phyloP scores from a whole-genome alignment of 2,888 invertebrate species.

The Linyphia triangularis region DNA sequence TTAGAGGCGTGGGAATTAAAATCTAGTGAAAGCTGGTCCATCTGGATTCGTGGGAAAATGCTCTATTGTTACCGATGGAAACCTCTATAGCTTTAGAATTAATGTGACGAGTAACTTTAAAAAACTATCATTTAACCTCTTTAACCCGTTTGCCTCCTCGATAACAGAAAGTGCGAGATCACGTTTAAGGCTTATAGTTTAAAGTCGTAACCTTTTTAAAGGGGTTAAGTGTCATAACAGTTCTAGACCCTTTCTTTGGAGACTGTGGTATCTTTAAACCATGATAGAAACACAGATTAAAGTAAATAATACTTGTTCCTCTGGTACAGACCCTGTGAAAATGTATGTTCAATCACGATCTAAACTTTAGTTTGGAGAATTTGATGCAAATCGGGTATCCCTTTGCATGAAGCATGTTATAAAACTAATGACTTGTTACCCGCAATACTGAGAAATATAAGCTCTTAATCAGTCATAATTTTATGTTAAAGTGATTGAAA shows the following conservation, averaged over 20 bases:
- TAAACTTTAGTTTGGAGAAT: not conserved
- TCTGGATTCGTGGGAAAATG: constrained; percentile 59
- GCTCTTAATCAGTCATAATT: too few species aligned
- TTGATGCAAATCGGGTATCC: not conserved
- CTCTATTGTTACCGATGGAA: constrained; percentile 46
- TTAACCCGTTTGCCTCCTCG: constrained; percentile 39
- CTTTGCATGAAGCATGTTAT: too few species aligned
- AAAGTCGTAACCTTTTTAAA: constrained; percentile 14
- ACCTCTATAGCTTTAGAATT: not conserved
- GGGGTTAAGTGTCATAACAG: not conserved
- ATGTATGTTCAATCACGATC: not conserved
- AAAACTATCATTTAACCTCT: constrained; percentile 65
- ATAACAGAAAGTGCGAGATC: constrained; percentile 33
- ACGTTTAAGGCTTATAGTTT: not conserved
- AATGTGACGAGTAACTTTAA: constrained; percentile 45
- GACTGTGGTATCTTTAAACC: not conserved
- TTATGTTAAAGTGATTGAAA: too few species aligned
- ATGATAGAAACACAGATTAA: not conserved
- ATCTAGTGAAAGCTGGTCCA: constrained; percentile 57
- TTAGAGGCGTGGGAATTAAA: constrained; percentile 70
- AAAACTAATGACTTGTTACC: too few species aligned
- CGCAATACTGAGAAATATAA: too few species aligned
- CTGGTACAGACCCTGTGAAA: not conserved
- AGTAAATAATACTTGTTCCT: not conserved
- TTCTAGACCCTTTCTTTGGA: not conserved